Percentiles rank a stretch among this genome's conserved stretches.
Evolutionary conservation across 2,888 invertebrate species (phyloP).

Genomic region (Rambutsinella grinnellia): DNA sequence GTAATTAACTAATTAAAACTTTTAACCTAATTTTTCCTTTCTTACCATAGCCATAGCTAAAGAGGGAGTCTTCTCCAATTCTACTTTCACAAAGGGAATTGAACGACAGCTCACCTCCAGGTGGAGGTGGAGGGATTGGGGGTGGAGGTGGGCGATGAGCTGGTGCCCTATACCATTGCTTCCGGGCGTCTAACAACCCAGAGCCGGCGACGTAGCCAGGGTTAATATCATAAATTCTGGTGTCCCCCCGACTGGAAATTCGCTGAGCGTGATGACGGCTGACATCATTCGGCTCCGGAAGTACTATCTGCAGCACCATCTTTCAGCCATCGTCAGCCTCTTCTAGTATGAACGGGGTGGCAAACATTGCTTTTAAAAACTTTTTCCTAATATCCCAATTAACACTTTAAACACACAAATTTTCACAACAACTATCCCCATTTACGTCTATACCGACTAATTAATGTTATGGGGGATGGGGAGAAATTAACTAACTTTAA

Average conservation of each 20-base stretch:
- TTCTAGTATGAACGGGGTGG: background rate
- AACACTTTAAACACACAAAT: no score
- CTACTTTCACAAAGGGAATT: slow-evolving; percentile 65
- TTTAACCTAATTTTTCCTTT: no score
- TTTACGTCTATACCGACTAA: no score
- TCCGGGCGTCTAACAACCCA: slow-evolving; percentile 35
- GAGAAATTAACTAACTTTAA: no score
- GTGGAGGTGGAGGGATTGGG: slow-evolving; percentile 10
- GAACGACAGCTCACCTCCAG: slow-evolving; percentile 55
- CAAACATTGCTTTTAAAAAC: background rate
- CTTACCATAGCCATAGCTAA: slow-evolving; percentile 62
- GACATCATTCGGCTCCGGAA: slow-evolving; percentile 67
- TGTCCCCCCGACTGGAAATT: slow-evolving; percentile 44
- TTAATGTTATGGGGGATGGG: no score
- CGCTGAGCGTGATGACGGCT: slow-evolving; percentile 57
- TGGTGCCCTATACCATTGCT: slow-evolving; percentile 46
- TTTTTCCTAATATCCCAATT: no score
- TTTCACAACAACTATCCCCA: no score
- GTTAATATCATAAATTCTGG: slow-evolving; percentile 40
- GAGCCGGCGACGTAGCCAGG: slow-evolving; percentile 22
- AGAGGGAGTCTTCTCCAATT: slow-evolving; percentile 65
- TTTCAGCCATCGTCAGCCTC: slow-evolving; percentile 67
- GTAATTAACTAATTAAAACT: no score
- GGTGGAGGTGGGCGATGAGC: slow-evolving; percentile 25
- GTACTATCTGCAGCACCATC: slow-evolving; percentile 70